Base-by-base conservation (phyloP, 2,888 invertebrate genomes). In the Ectemnius continuus region DNA sequence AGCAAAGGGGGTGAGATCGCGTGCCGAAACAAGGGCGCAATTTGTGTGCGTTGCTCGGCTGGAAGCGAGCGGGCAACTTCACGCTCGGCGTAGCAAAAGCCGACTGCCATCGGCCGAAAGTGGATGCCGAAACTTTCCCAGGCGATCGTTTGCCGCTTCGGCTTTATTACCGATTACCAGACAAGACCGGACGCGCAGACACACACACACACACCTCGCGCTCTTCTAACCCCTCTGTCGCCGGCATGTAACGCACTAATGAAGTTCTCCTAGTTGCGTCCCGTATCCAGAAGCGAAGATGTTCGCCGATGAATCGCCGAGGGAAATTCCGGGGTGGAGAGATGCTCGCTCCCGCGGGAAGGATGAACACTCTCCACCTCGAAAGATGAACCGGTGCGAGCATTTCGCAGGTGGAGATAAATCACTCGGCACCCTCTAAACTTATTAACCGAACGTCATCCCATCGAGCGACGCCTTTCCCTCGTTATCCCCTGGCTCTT, bases 51-150 rank as follows among this genome's bases (percentile, higher is more conserved):
- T 14, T 36, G n/a, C 16, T 16, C 16, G 52, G n/a, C 14, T 52
- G 16, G 52, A 16, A 52, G 36, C 36, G 2, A 8, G 16, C 52
- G 6, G n/a, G 52, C 52, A 52, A 52, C 52, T 52, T 52, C 52
- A 52, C 52, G 52, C n/a, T 52, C 16, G 36, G 36, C 36, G 36
- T 36, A 36, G 36, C 36, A 36, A 36, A 36, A 36, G 36, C 36
- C 11, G 36, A 2, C 36, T 36, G 36, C 8, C n/a, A 52, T 16
- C n/a, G 52, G 16, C 4, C 14, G 16, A 14, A 14, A 52, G 52
- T 52, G 52, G 52, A 52, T 52, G 52, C 16, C 52, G 52, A 52
- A 52, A 52, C n/a, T 52, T 52, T 52, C 52, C n/a, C 16, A 52
- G 5, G n/a, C 52, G 52, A 52, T 52, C 52, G 52, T 52, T 52